Evolutionary conservation across 1,140 invertebrate genomes (phyloP), one percentile per base, ranked within the genome.

Genomic region (Lordiphosa clarofinis): DNA sequence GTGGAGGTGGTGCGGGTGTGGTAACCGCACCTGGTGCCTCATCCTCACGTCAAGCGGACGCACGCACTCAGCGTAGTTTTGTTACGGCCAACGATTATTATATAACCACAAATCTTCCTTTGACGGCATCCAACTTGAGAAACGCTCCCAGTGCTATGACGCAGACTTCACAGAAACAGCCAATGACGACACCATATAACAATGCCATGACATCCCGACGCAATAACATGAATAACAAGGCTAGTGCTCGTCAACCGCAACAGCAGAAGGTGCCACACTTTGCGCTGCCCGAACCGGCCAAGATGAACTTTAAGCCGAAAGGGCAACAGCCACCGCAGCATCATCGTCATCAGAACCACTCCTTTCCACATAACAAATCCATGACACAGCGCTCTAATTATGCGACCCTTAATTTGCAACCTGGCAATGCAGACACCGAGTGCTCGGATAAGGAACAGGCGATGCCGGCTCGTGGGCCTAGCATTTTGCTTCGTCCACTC

Each of bases 1-100:
- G 10, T 10, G 19, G 4, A 8, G 50, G 7, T 1, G 42, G 13
- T 2, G 37, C 11, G 4, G 42, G 35, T n/a, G 33, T 50, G 13
- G 33, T 12, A 31, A 31, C 28, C 4, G 31, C 13, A 7, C 28
- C 13, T 3, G 54, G 52, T 4, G 70, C 57, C 7, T 48, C 47
- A 19, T 53, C 66, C 1, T 40, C 63, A 1, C 62, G 76, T 3
- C 56, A 58, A 15, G 2, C 15, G 2, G 76, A 82, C 0, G 0
- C 28, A 2, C 76, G 76, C 10, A 61, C 73, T 2, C 76, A 81
- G 47, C 76, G 76, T 11, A 81, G 72, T 6, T 81, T 64, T 49
- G 56, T 81, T 5, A 81, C 76, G 9, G 62, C 81, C 49, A 76
- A 81, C 28, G 76, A 81, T 37, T 81, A 82, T 44, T 81, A 82